Evolutionary conservation across 2,797 vertebrate genomes (phyloP).

Genomic region (Trichosurus vulpecula): DNA sequence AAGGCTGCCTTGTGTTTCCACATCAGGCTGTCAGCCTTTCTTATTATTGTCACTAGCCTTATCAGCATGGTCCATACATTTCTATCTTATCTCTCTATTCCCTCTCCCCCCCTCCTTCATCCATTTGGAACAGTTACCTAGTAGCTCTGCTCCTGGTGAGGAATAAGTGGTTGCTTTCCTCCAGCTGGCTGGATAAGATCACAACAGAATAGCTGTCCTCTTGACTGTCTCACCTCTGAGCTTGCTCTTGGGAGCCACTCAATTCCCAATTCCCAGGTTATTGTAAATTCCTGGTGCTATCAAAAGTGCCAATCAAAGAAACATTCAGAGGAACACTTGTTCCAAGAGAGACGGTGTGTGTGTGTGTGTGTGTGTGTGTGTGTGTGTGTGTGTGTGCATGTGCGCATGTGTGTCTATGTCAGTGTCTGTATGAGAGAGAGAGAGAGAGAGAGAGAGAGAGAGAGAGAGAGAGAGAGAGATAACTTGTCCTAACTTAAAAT

Average conservation of each 20-base stretch:
- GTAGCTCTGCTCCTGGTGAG: conserved; percentile 60
- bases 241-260: conserved; percentile 53
- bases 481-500: not conserved
- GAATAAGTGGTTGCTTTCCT: conserved; percentile 60
- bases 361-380: too few species aligned
- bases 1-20: conserved; percentile 64
- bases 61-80: conserved; percentile 67
- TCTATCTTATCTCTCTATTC: conserved; percentile 74
- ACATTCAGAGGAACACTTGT: not conserved
- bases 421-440: too few species aligned
- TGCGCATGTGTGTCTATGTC: too few species aligned
- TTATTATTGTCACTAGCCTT: conserved; percentile 73
- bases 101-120: conserved; percentile 37
- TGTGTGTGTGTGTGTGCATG: too few species aligned
- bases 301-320: conserved; percentile 34
- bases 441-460: too few species aligned
- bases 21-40: conserved; percentile 66
- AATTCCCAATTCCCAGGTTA: conserved; percentile 45
- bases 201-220: conserved; percentile 60
- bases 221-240: conserved; percentile 68
- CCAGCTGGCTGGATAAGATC: conserved; percentile 72
- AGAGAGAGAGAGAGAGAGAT: not conserved
- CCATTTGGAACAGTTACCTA: conserved; percentile 70
- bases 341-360: not conserved
- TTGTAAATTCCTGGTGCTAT: conserved; percentile 50